Evolutionary conservation across 2,797 vertebrate species (phyloP), one percentile per base, ranked within the genome.

Genomic region (Microchirus variegatus): DNA sequence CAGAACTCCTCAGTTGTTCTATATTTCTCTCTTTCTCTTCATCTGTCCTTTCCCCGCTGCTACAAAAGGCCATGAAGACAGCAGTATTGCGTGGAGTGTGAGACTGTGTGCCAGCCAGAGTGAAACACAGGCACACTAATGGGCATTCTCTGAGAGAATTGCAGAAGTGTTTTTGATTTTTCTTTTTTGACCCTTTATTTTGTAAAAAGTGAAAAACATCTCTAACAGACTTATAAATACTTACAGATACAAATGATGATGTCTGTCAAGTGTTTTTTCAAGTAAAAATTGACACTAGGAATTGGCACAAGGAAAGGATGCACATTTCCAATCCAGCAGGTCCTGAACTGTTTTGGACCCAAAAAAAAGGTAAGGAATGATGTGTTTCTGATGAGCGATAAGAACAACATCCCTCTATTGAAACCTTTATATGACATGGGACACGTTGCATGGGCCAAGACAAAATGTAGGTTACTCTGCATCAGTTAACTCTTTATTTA

Each of bases 11-110:
- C 4, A 13, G 57, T 53, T 69, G 53, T 63, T 79, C 54, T 55
- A 52, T 70, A 65, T 40, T 53, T 78, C 37, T 50, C 46, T 75
- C 50, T 71, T 51, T 77, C 66, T 82, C 80, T 59, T 80, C 52
- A 53, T 77, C 70, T 67, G 60, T 80, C 45, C 62, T 60, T 31
- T 65, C 72, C 70, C 73, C 70, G 14, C 79, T 81, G 78, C 75
- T 83, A 82, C 84, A 82, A 72, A 86, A 86, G 82, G 92, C 90
- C 92, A 93, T 90, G 90, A 90, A 89, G 84, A 93, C 83, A 90
- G 90, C 92, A 94, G 93, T 94, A 94, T 94, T 94, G 92, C 91
- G 88, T 86, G 87, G 83, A 84, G 79, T 71, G 81, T 45, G 71
- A 87, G 79, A 89, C 84, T 80, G 84, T 88, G 85, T 88, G 84